Conservation (phyloP, 2,888 invertebrate genomes). For the Entomobrya proxima region DNA sequence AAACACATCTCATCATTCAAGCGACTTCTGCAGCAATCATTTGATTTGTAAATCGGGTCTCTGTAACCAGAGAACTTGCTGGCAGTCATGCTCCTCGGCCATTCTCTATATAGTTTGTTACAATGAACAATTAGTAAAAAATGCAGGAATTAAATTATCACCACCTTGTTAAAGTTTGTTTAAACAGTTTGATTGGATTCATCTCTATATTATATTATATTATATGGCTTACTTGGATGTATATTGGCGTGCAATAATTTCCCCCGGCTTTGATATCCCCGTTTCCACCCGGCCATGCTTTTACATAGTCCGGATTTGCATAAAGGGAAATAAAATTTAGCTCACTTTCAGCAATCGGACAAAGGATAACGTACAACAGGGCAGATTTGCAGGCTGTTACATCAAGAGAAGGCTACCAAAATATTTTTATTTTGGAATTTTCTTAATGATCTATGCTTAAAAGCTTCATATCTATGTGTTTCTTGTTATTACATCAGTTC, state of each 20-base stretch:
- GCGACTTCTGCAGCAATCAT: too few species aligned
- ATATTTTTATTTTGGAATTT: not conserved
- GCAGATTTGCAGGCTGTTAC: slow-evolving; percentile 92
- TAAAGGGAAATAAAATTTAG: slow-evolving; percentile 88
- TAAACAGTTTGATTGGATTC: too few species aligned
- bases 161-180: too few species aligned
- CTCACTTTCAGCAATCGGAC: slow-evolving; percentile 94
- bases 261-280: slow-evolving; percentile 97
- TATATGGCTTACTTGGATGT: slow-evolving; percentile 82
- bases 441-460: not conserved
- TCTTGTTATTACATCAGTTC: too few species aligned
- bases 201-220: too few species aligned
- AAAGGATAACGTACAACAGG: slow-evolving; percentile 91
- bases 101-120: slow-evolving; percentile 78
- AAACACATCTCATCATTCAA: too few species aligned
- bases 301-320: slow-evolving; percentile 90
- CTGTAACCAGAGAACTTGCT: slow-evolving; percentile 97
- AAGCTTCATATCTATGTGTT: not conserved
- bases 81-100: slow-evolving; percentile 88
- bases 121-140: not conserved
- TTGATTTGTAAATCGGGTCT: slow-evolving; percentile 95
- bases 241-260: slow-evolving; percentile 92
- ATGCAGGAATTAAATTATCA: too few species aligned
- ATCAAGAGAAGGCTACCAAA: slow-evolving; percentile 90
- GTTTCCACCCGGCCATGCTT: slow-evolving; percentile 91